Conservation (phyloP, 2,888 invertebrate species). For the Drosophila paranaensis region DNA sequence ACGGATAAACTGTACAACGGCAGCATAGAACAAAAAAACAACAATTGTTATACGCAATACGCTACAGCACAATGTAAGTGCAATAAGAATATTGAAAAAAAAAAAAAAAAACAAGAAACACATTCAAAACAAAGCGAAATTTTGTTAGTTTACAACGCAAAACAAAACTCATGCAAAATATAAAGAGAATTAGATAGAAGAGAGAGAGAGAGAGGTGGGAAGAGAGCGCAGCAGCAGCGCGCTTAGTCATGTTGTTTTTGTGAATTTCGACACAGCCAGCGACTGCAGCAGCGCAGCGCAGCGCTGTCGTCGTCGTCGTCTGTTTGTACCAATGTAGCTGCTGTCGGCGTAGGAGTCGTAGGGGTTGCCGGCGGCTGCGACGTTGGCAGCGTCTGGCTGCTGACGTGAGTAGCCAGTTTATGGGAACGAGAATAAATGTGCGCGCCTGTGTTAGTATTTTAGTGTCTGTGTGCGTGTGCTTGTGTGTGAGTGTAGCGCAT, state of each 20-base stretch:
- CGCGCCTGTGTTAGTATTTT: conserved; percentile 12
- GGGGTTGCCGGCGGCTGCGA: conserved; percentile 72
- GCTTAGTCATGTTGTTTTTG: conserved; percentile 76
- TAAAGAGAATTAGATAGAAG: conserved; percentile 12
- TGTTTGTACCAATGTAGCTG: conserved; percentile 49
- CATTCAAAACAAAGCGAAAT: conserved; percentile 25
- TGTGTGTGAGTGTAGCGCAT: conserved; percentile 58
- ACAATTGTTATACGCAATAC: conserved; percentile 37
- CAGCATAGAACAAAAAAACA: conserved; percentile 33
- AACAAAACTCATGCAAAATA: conserved; percentile 35
- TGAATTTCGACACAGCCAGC: conserved; percentile 64
- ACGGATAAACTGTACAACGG: conserved; percentile 50
- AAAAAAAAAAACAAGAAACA: background rate
- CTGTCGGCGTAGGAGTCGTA: conserved; percentile 59
- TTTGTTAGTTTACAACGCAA: conserved; percentile 53
- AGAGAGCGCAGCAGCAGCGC: conserved; percentile 45
- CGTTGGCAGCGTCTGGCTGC: conserved; percentile 64
- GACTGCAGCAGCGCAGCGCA: conserved; percentile 22
- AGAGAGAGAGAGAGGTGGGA: conserved; percentile 13
- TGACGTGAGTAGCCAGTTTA: conserved; percentile 66
- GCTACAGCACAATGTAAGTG: conserved; percentile 60
- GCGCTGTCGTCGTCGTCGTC: conserved; percentile 21
- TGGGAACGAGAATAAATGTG: conserved; percentile 42
- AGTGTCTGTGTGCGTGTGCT: conserved; percentile 31
- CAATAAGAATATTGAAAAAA: conserved; percentile 9